Percentiles rank a stretch among this genome's conserved stretches.
Conservation (phyloP, 2,888 invertebrate species). For the Crepidodera aurea region DNA sequence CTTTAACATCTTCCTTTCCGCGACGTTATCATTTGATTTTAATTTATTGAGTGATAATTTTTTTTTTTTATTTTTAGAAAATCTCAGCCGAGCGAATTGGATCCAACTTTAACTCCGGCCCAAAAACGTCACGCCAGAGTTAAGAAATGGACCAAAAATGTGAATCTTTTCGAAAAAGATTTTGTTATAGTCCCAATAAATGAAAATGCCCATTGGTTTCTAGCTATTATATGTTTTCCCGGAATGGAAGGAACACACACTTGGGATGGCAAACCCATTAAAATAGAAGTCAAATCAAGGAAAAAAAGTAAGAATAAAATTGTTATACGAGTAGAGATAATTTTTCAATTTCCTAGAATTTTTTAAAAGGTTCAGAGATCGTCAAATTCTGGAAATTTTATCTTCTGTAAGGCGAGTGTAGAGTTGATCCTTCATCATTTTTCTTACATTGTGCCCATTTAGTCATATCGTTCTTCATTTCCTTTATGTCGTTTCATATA, state of each 20-base stretch:
- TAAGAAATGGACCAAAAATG: slow-evolving; percentile 95
- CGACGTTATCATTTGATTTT: no score
- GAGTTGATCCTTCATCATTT: no score
- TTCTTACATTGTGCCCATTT: no score
- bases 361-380: not conserved
- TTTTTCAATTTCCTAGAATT: no score
- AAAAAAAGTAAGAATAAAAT: slow-evolving; percentile 66
- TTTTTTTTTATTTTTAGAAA: slow-evolving; percentile 54
- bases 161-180: slow-evolving; percentile 96
- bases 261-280: slow-evolving; percentile 70
- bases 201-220: slow-evolving; percentile 98
- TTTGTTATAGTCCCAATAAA: slow-evolving; percentile 97
- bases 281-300: slow-evolving; percentile 57
- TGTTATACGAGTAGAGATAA: no score
- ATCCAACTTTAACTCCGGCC: slow-evolving; percentile 74
- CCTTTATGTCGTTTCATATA: no score
- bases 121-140: slow-evolving; percentile 90
- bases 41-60: no score
- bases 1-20: no score
- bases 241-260: slow-evolving; percentile 77
- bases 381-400: no score
- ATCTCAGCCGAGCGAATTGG: slow-evolving; percentile 71
- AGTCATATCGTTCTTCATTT: no score
- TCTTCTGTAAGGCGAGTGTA: no score
- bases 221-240: slow-evolving; percentile 96